These are phyloP conservation scores for Sciurus vulgaris DNA, from an alignment of 2,797 vertebrate genomes.

Conservation along the genomic window DNA sequence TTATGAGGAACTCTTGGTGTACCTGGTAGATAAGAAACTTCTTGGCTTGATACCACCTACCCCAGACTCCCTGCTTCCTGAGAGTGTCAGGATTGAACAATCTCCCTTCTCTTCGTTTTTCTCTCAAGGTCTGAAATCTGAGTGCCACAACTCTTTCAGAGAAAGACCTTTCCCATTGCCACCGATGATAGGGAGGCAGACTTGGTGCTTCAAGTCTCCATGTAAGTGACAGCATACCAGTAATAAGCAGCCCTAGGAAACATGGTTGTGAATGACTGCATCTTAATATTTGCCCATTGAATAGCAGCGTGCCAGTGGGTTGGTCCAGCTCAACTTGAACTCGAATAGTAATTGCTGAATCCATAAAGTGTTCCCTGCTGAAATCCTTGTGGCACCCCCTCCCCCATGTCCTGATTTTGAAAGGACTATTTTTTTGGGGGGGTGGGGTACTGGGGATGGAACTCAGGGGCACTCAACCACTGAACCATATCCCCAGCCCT, in stretches of 20 bases:
- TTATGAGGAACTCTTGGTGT: not conserved
- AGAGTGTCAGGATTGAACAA: not conserved
- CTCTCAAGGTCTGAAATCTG: not conserved
- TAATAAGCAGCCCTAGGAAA: not conserved
- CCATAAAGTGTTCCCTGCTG: not conserved
- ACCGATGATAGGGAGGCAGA: not conserved
- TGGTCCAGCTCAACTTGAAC: not conserved
- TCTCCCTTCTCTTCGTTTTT: not conserved
- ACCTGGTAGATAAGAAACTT: constrained; percentile 18
- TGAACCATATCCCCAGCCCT: too few species aligned
- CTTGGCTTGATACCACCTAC: not conserved
- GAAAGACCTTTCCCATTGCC: not conserved
- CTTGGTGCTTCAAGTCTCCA: not conserved
- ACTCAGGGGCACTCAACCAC: too few species aligned
- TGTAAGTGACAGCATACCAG: not conserved
- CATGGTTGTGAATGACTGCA: not conserved
- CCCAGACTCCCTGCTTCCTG: not conserved
- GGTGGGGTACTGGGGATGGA: too few species aligned
- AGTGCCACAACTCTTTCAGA: not conserved
- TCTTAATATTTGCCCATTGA: not conserved
- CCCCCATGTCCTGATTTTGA: not conserved
- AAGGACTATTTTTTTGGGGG: not conserved
- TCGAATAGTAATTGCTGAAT: not conserved
- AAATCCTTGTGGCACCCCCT: not conserved
- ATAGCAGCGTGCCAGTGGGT: not conserved